A percentile compares a stretch with the other conserved stretches of the same genome.
These are phyloP conservation scores for Pemphredon lugubris DNA, from an alignment of 2,888 invertebrate genomes.

Conservation along the genomic window DNA sequence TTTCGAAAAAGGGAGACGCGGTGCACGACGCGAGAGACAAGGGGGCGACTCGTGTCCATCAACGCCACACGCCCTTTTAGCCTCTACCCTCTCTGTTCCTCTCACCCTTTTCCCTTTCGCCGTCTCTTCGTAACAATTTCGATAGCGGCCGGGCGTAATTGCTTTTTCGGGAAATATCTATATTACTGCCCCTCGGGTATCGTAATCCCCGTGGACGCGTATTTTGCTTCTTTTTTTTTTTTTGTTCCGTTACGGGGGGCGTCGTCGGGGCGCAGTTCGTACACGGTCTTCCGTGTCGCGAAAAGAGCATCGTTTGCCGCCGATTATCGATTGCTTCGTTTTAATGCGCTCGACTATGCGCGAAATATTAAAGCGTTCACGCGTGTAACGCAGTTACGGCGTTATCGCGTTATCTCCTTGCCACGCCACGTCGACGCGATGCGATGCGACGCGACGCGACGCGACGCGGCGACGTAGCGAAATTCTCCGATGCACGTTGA, in stretches of 20 bases:
- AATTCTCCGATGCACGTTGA: no score
- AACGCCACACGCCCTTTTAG: slow-evolving; percentile 28
- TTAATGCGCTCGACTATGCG: slow-evolving; percentile 2
- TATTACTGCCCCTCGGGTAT: slow-evolving; percentile 1
- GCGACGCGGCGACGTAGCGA: no score
- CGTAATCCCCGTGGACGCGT: neutral
- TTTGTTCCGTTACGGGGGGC: no score
- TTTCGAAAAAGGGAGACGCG: slow-evolving; percentile 4
- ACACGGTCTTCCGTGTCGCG: neutral
- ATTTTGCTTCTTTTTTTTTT: neutral
- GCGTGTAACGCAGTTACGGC: slow-evolving; percentile 14
- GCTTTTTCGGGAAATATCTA: slow-evolving; percentile 45
- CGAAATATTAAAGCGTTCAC: slow-evolving; percentile 12
- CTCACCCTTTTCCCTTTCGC: neutral
- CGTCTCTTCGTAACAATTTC: slow-evolving; percentile 57
- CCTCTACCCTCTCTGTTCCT: neutral
- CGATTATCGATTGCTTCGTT: slow-evolving; percentile 27
- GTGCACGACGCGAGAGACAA: slow-evolving; percentile 24
- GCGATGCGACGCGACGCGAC: no score
- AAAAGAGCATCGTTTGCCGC: neutral
- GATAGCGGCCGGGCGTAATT: slow-evolving; percentile 49
- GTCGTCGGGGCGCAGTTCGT: neutral
- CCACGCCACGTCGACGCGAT: neutral
- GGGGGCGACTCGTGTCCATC: slow-evolving; percentile 46
- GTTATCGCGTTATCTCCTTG: slow-evolving; percentile 22